phyloP scores from a whole-genome alignment of 2,113 vertebrate species.

The mouse (Mus musculus) region GRCm39 chr3:84043001-84043500 shows the following conservation, averaged over 20 bases:
- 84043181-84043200: no score
- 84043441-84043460: neutral
- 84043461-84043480: neutral
- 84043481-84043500: neutral
- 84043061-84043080: neutral
- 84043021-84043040: neutral
- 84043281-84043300: neutral
- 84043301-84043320: neutral
- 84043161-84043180: neutral
- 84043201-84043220: neutral
- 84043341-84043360: neutral
- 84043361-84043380: neutral
- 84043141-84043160: neutral
- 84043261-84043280: neutral
- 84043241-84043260: neutral
- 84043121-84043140: neutral
- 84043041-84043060: neutral
- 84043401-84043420: neutral
- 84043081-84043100: conserved; percentile 26
- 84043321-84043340: neutral
- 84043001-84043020: neutral
- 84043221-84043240: neutral
- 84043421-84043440: neutral
- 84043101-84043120: neutral
- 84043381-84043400: neutral